Evolutionary conservation across 1,140 invertebrate species (phyloP).

Genomic region (Aradophagus sp.): DNA sequence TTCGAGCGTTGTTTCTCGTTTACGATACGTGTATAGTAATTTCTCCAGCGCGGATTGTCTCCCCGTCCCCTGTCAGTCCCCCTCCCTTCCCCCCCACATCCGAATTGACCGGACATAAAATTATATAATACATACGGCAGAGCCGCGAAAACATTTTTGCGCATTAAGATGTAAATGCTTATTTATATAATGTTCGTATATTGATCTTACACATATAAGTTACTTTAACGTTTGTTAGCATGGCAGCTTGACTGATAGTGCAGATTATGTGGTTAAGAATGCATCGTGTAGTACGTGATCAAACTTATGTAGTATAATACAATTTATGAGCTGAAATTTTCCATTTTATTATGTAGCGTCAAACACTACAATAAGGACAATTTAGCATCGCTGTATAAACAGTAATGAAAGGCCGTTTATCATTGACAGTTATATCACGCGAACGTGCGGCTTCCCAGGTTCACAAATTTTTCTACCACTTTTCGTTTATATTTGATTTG

Average conservation of each 20-base stretch:
- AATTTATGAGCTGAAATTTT: slow-evolving; percentile 50
- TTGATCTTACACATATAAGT: no score
- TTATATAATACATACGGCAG: no score
- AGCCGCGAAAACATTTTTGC: no score
- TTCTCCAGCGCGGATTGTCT: no score
- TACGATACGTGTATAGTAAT: no score
- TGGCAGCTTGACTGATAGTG: slow-evolving; percentile 40
- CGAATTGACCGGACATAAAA: no score
- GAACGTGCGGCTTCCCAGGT: slow-evolving; percentile 18
- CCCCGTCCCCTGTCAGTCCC: no score
- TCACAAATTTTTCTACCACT: slow-evolving; percentile 12
- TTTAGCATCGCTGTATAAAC: slow-evolving; percentile 33
- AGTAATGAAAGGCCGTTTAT: slow-evolving; percentile 36
- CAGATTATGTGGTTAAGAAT: slow-evolving; percentile 42
- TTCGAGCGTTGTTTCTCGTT: no score
- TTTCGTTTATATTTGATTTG: slow-evolving; percentile 3
- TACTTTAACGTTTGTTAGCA: slow-evolving; percentile 27
- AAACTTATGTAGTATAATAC: slow-evolving; percentile 37
- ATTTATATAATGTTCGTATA: no score
- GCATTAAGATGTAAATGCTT: no score
- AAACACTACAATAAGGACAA: slow-evolving; percentile 34
- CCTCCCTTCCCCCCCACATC: no score
- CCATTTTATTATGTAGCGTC: slow-evolving; percentile 29
- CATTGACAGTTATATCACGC: slow-evolving; percentile 20
- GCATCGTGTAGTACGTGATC: slow-evolving; percentile 36